A percentile compares a stretch with the other conserved stretches of the same genome.
phyloP scores from a whole-genome alignment of 2,113 vertebrate genomes.

The Dasyprocta punctata region DNA sequence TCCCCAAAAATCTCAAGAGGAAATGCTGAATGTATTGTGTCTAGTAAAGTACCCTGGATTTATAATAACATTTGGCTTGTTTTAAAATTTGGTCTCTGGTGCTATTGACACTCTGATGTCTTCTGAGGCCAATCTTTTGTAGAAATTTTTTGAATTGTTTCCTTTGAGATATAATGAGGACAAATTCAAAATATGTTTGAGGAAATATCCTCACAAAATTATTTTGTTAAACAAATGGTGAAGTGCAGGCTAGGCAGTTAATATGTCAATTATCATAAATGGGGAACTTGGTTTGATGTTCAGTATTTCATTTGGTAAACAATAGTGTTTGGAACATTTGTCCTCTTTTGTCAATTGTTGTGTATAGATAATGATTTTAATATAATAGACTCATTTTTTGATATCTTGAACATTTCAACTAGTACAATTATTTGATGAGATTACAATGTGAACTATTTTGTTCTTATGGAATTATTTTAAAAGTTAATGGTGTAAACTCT shows the following conservation, averaged over 20 bases:
- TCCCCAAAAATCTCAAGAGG: not conserved
- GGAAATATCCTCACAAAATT: not conserved
- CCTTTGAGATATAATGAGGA: constrained; percentile 47
- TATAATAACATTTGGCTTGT: constrained; percentile 33
- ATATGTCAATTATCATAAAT: not conserved
- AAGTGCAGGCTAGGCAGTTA: not conserved
- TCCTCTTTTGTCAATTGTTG: not conserved
- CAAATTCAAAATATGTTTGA: not conserved
- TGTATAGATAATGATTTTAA: constrained; percentile 2
- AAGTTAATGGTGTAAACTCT: constrained; percentile 41
- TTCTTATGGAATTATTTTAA: not conserved
- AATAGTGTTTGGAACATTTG: not conserved
- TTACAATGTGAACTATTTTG: not conserved
- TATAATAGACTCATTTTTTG: not conserved
- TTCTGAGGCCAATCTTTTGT: not conserved
- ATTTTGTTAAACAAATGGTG: not conserved
- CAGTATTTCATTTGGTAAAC: not conserved
- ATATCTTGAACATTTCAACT: constrained; percentile 12
- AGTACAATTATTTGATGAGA: not conserved
- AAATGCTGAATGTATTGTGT: not conserved
- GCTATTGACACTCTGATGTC: not conserved
- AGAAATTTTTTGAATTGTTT: not conserved
- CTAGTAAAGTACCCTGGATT: not conserved
- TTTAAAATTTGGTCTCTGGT: constrained; percentile 3
- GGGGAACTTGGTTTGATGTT: not conserved